Conservation (phyloP, 1,140 invertebrate species). For the Aphis craccivora region DNA sequence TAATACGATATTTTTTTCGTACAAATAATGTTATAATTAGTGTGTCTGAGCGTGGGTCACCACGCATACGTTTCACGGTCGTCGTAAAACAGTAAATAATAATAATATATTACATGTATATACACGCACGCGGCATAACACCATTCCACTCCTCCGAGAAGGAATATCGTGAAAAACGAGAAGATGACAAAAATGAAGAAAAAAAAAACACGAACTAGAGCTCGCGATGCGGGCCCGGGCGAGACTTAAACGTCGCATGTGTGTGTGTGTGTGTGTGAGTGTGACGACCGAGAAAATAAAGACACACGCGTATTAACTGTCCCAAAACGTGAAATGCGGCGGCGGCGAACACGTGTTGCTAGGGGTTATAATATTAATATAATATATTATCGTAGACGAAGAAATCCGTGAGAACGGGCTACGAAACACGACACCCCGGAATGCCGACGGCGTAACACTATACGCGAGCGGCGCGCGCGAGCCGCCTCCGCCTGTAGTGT, state of each 20-base stretch:
- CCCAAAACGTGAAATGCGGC: neutral
- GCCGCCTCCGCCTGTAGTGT: neutral
- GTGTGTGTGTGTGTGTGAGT: neutral
- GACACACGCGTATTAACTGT: slow-evolving; percentile 42
- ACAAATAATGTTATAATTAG: slow-evolving; percentile 46
- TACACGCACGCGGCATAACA: neutral
- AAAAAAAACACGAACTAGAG: neutral
- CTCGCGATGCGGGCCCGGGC: neutral
- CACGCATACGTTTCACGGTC: neutral
- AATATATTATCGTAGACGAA: neutral
- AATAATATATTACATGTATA: neutral
- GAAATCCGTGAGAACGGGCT: slow-evolving; percentile 54
- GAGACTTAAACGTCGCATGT: neutral
- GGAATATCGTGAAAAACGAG: neutral
- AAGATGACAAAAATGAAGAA: neutral
- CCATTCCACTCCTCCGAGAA: neutral
- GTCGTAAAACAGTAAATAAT: neutral
- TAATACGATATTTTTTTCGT: slow-evolving; percentile 8
- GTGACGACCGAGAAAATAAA: neutral
- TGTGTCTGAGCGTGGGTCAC: slow-evolving; percentile 13
- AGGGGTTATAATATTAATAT: slow-evolving; percentile 39
- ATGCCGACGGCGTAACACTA: slow-evolving; percentile 57
- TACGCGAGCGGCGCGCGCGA: slow-evolving; percentile 7
- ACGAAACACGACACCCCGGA: slow-evolving; percentile 56
- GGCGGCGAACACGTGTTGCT: slow-evolving; percentile 35